Base-by-base conservation (phyloP, 2,113 vertebrate genomes). In the Pao palembangensis region DNA sequence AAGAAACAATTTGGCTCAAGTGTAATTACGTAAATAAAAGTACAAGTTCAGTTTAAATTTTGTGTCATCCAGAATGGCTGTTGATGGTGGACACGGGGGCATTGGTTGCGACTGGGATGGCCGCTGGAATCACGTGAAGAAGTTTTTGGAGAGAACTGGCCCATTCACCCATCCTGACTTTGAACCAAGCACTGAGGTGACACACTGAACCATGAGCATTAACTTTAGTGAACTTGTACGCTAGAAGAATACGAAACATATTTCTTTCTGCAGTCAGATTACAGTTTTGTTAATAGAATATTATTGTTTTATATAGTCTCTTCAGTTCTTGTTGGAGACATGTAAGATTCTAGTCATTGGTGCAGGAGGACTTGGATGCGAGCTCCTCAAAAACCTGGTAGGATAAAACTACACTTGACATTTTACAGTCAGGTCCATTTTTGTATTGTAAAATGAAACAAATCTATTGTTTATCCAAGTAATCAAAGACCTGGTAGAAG, bases 121-220 rank as follows among this genome's bases (percentile, higher is more conserved):
- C 83, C 93, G 95, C 84, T 99, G 96, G 95, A 96, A 94, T 92
- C 96, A 98, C 84, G 93, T 98, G 78, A 95, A 86, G 92, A 99
- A 96, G 88, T 98, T 98, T 91, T 91, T 98, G 84, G 95, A 98
- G 91, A 91, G 95, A 90, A 92, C 95, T 51, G 96, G 95, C 84
- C 95, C 96, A 2, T 98, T 99, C 88, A 97, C 93, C 79, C 96
- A 98, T 90, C 96, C 95, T n/a, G 95, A 98, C 91, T 98, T 98
- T 91, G 95, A 98, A 80, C 93, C 95, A 17, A 94, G 94, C 89
- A 91, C 93, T 72, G 93, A 98, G 93, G 96, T 98, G 90, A 94
- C 19, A 10, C 0, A 15, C 11, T 7, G 21, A 38, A 1, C 34
- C 34, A 11, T 1, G 20, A n/a, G 34, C 1, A 14, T 10, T 19